Evolutionary conservation across 2,888 invertebrate genomes (phyloP).

Genomic region (Ditylenchus weischeri): DNA sequence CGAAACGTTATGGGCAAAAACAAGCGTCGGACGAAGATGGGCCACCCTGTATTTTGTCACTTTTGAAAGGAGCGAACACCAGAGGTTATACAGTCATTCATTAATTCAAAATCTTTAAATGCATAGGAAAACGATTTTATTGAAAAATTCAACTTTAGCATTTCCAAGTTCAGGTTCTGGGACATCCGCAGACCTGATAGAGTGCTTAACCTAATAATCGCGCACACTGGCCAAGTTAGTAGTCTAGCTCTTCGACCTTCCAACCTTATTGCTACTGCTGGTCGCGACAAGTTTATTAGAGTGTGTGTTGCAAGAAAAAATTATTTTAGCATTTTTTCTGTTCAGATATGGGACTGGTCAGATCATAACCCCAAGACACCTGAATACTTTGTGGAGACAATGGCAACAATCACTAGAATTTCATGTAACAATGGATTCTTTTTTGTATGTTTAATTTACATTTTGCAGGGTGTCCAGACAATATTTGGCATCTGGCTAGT

Average conservation of each 20-base stretch:
- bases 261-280: slow-evolving; percentile 33
- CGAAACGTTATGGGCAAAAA: no score
- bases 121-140: no score
- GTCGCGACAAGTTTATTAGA: slow-evolving; percentile 27
- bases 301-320: background rate
- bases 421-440: slow-evolving; percentile 7
- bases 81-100: no score
- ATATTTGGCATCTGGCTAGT: slow-evolving; percentile 18
- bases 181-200: slow-evolving; percentile 26
- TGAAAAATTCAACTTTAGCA: background rate
- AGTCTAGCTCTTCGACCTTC: slow-evolving; percentile 29
- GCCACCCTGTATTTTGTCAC: no score
- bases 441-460: background rate
- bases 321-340: no score
- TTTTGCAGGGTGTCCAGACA: slow-evolving; percentile 24
- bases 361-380: slow-evolving; percentile 18
- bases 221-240: slow-evolving; percentile 21
- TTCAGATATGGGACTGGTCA: slow-evolving; percentile 36
- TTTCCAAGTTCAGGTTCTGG: slow-evolving; percentile 21
- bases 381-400: slow-evolving; percentile 30
- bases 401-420: slow-evolving; percentile 27
- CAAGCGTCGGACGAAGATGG: no score
- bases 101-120: no score
- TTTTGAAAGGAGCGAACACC: no score
- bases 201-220: slow-evolving; percentile 23